Evolutionary conservation across 2,888 invertebrate species (phyloP).

Genomic region (Tetropium fuscum): DNA sequence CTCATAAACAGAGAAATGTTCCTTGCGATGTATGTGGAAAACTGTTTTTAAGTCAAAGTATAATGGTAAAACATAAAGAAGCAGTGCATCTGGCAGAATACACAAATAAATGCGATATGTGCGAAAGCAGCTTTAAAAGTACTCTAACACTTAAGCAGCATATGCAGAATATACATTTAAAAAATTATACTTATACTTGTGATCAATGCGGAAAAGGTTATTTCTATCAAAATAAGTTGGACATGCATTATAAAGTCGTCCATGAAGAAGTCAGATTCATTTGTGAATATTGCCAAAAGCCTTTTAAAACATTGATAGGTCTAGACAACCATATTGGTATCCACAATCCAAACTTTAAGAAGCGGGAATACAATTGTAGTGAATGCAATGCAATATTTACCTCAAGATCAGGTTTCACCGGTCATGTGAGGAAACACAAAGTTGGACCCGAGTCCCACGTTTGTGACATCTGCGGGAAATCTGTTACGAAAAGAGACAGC

Average conservation of each 20-base stretch:
- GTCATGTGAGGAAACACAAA: constrained; percentile 49
- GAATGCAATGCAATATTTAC: constrained; percentile 41
- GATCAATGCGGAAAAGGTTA: constrained; percentile 14
- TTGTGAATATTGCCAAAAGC: constrained; percentile 49
- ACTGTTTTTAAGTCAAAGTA: constrained; percentile 31
- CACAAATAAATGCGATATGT: constrained; percentile 38
- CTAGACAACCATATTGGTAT: constrained; percentile 41
- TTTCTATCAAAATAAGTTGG: constrained; percentile 28
- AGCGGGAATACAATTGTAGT: constrained; percentile 43
- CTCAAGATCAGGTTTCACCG: constrained; percentile 29
- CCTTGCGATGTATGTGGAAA: constrained; percentile 50
- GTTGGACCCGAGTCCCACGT: constrained; percentile 38
- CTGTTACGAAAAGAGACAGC: constrained; percentile 36
- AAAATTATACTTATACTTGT: constrained; percentile 7
- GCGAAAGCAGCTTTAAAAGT: constrained; percentile 39
- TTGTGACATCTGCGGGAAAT: constrained; percentile 52
- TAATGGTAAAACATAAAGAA: constrained; percentile 31
- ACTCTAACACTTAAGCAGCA: constrained; percentile 7
- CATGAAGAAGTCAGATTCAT: constrained; percentile 38
- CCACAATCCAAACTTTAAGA: constrained; percentile 44
- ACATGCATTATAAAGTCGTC: constrained; percentile 39
- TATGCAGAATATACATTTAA: constrained; percentile 7
- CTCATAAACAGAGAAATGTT: constrained; percentile 37
- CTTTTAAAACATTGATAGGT: constrained; percentile 42
- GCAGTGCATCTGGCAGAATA: constrained; percentile 35